Base-by-base conservation (phyloP, 2,113 vertebrate species). In the Pagrus major region DNA sequence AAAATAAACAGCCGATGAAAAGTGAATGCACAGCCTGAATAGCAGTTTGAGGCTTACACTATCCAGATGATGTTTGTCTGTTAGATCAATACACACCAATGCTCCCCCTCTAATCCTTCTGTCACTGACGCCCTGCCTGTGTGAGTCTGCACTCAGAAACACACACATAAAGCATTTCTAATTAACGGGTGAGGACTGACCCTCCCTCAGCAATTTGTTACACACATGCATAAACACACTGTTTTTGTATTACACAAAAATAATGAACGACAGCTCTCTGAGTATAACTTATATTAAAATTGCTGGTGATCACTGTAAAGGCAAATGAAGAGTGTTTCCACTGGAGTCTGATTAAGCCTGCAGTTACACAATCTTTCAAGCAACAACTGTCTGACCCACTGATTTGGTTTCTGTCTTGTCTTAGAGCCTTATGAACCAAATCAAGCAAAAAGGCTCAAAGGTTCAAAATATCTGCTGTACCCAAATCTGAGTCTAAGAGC, bases 51-150 rank as follows among this genome's bases (percentile, higher is more conserved):
- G 78, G 93, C 91, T 94, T 94, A 94, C 72, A 85, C 61, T 70
- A 59, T 56, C 51, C 65, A 91, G 88, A 93, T 86, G 81, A 91
- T 91, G 60, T 88, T 90, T 91, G 91, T 90, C 80, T 88, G 84
- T 78, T n/a, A 86, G 90, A 93, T 94, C 92, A 84, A 94, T 93
- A 84, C 76, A 37, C 88, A 88, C 76, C 78, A 70, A 52, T 42
- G 41, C 71, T 59, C 14, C 29, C 59, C 35, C 54, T 54, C 71
- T 94, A 92, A 94, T 94, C 91, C 89, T 64, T 63, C 67, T 80
- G 85, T 83, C 90, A 87, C 89, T 81, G 86, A 76, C 23, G 52
- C 54, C 71, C 78, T 35, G 76, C 47, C 52, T 61, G 41, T 60
- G 71, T 55, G 59, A 71, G 69, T 49, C 46, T 69, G 63, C 69